Conservation (phyloP, 2,113 vertebrate genomes). For the Aythya baeri region DNA sequence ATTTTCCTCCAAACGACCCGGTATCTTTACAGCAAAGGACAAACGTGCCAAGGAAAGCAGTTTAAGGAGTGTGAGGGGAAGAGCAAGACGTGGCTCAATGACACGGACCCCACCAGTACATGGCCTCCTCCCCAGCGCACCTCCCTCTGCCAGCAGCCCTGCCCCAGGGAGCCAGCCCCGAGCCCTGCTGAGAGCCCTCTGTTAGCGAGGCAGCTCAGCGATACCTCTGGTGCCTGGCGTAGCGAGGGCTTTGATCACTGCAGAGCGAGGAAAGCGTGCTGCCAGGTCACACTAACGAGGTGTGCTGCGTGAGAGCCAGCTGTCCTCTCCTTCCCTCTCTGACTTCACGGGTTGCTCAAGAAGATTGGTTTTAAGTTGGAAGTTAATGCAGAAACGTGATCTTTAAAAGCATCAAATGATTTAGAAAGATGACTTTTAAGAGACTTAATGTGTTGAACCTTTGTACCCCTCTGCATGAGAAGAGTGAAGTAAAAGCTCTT, state of each 20-base stretch:
- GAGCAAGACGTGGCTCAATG: neutral
- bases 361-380: neutral
- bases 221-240: rapidly evolving
- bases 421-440: neutral
- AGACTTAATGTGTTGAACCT: neutral
- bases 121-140: neutral
- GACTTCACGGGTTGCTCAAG: neutral
- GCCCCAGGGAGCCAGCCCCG: rapidly evolving
- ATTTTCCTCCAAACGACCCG: neutral
- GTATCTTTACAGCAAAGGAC: neutral
- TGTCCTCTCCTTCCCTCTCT: neutral
- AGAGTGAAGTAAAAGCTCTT: neutral
- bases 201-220: neutral
- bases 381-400: neutral
- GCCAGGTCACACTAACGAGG: neutral
- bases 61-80: neutral
- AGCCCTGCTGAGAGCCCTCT: neutral
- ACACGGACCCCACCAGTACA: neutral
- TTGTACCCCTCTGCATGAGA: neutral
- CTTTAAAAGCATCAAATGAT: neutral
- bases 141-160: neutral
- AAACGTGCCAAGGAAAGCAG: neutral
- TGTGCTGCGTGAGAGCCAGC: rapidly evolving
- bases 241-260: neutral
- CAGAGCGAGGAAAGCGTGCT: rapidly evolving